Evolutionary conservation across 2,888 invertebrate genomes (phyloP).

Genomic region (Dryobota labecula): DNA sequence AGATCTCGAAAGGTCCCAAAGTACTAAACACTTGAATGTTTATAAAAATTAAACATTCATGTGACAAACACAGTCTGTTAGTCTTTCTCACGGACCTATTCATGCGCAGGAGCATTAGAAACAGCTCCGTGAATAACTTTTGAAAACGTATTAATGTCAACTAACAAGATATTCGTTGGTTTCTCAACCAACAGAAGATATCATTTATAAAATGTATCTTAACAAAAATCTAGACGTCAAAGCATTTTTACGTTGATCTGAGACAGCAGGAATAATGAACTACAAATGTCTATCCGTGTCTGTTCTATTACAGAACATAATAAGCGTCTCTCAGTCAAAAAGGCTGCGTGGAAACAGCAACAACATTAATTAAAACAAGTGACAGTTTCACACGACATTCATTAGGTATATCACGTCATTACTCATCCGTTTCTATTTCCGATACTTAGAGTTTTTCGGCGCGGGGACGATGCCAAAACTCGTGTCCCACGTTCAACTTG

Average conservation of each 20-base stretch:
- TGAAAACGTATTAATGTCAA: slow-evolving; percentile 59
- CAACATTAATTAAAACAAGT: slow-evolving; percentile 84
- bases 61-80: slow-evolving; percentile 72
- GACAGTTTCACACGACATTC: slow-evolving; percentile 87
- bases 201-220: slow-evolving; percentile 78
- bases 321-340: slow-evolving; percentile 60
- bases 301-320: slow-evolving; percentile 75
- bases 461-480: slow-evolving; percentile 81
- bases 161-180: slow-evolving; percentile 60
- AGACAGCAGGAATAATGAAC: slow-evolving; percentile 79
- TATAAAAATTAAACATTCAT: slow-evolving; percentile 75
- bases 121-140: slow-evolving; percentile 45
- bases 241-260: slow-evolving; percentile 78
- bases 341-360: slow-evolving; percentile 72
- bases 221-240: slow-evolving; percentile 76
- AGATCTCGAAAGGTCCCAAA: slow-evolving; percentile 67
- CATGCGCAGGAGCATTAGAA: slow-evolving; percentile 41
- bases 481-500: slow-evolving; percentile 76
- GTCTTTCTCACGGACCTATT: slow-evolving; percentile 80
- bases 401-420: slow-evolving; percentile 83
- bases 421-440: slow-evolving; percentile 87
- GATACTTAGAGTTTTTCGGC: slow-evolving; percentile 85
- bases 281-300: slow-evolving; percentile 80
- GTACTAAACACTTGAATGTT: slow-evolving; percentile 72
- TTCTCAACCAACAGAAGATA: slow-evolving; percentile 62